Conservation (phyloP, 2,113 vertebrate species). For the Hymenochirus boettgeri region DNA sequence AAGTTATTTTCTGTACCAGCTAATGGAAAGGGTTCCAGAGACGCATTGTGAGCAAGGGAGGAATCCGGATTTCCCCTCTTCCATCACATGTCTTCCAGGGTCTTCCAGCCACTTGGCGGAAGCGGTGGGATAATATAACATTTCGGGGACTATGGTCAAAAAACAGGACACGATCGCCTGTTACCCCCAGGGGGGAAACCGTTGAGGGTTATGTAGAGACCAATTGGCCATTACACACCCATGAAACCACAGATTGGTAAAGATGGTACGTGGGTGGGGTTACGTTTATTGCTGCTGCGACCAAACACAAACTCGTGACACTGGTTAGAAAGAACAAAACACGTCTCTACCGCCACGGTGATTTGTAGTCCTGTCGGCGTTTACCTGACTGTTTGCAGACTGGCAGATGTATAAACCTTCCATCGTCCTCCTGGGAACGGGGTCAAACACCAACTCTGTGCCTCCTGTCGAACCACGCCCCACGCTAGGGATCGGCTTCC, state of each 20-base stretch:
- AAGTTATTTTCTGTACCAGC: conserved; percentile 79
- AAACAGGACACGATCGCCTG: no score
- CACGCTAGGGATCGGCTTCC: conserved; percentile 58
- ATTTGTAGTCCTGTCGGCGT: conserved; percentile 71
- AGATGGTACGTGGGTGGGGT: no score
- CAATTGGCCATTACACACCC: no score
- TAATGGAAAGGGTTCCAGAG: conserved; percentile 75
- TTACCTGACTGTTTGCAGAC: conserved; percentile 84
- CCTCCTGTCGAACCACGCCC: conserved; percentile 79
- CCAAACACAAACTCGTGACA: no score
- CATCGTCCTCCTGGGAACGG: conserved; percentile 67
- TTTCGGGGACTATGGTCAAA: no score
- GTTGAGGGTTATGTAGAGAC: no score
- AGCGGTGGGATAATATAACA: no score
- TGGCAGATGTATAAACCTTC: conserved; percentile 82
- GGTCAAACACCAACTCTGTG: conserved; percentile 73
- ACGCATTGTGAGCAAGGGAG: conserved; percentile 85
- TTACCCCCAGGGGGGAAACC: no score
- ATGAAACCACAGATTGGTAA: no score
- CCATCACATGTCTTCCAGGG: conserved; percentile 81
- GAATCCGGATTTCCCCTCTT: conserved; percentile 88
- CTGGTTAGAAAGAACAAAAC: no score
- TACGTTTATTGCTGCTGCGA: no score
- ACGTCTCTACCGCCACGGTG: conserved; percentile 87
- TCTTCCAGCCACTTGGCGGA: conserved; percentile 82